Evolutionary conservation across 2,113 vertebrate species (phyloP), one percentile per base, ranked within the genome.

Genomic region (Gorsachius goisagi): DNA sequence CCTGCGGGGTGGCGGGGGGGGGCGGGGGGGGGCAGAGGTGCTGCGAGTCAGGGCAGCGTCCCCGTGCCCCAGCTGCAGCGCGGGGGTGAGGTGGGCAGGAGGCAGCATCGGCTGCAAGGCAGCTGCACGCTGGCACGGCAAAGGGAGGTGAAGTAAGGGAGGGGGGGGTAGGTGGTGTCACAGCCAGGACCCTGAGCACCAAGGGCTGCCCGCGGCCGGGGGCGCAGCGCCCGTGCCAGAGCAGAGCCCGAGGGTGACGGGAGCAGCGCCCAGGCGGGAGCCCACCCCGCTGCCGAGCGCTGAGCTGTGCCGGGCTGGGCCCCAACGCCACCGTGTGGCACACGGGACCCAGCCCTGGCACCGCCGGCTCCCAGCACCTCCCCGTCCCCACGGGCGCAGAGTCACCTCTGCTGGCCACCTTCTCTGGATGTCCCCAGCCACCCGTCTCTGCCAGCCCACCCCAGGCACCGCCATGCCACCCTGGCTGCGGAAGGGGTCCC

Each of bases 301-400:
- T 14, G 63, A 0, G 8, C 66, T 14, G 63, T 0, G 8, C 66
- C 12, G 59, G 15, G 85, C 92, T 4, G 0, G 63, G 79, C 91
- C 91, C 83, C 77, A 62, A 80, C 89, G 59, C 94, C 96, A 93
- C 93, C 95, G 4, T 90, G 94, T 88, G 93, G 96, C 86, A 92
- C 7, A 0, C 1, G 2, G 67, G 9, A 66, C 64, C 45, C 64
- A 62, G 78, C 30, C 75, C 72, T 50, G 47, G 75, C 75, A 27
- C 68, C 1, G 33, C 9, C 1, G 4, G 21, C 30, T 16, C 35
- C 77, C 88, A 50, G 74, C 88, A 35, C 44, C 62, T 72, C 87
- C 64, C 11, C 1, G 2, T 58, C 45, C 47, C 75, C 72, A 55
- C 39, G 11, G 22, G 33, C 5, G 6, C 32, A 15, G 44, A 55